Evolutionary conservation across 2,113 vertebrate genomes (phyloP).

Genomic region (Pedionomus torquatus): DNA sequence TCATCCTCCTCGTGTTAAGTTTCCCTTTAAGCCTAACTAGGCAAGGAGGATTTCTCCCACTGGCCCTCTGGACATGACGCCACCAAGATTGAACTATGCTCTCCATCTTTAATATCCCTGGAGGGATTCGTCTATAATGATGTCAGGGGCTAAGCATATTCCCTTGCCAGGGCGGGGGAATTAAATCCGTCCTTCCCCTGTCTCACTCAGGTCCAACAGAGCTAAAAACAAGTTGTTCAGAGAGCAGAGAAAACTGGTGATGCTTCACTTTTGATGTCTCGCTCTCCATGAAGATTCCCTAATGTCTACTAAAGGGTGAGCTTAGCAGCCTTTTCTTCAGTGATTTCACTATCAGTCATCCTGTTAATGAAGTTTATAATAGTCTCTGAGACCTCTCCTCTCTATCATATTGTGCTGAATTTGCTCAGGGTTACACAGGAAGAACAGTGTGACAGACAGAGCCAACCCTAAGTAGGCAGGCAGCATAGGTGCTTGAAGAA

Average conservation of each 20-base stretch:
- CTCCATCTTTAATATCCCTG: slow-evolving; percentile 52
- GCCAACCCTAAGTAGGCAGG: background rate
- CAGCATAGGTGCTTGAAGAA: background rate
- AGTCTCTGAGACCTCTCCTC: background rate
- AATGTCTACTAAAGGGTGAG: slow-evolving; percentile 24
- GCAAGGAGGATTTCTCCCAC: slow-evolving; percentile 63
- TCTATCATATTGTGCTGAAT: background rate
- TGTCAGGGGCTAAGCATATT: slow-evolving; percentile 60
- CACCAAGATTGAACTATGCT: slow-evolving; percentile 58
- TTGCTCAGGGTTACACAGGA: background rate
- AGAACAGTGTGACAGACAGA: background rate
- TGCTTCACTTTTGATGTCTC: background rate
- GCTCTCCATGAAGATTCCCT: background rate
- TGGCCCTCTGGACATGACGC: slow-evolving; percentile 66
- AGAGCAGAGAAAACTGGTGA: slow-evolving; percentile 3
- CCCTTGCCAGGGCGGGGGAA: background rate
- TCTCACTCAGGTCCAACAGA: background rate
- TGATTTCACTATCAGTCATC: slow-evolving; percentile 32
- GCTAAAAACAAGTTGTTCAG: slow-evolving; percentile 14
- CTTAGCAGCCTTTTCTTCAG: slow-evolving; percentile 24
- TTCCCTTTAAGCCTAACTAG: slow-evolving; percentile 64
- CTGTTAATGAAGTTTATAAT: background rate
- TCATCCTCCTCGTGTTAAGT: slow-evolving; percentile 60
- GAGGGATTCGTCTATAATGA: slow-evolving; percentile 49
- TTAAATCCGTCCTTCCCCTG: slow-evolving; percentile 25